These are phyloP conservation scores for Panurus biarmicus DNA, from an alignment of 2,113 vertebrate species.

Conservation along the genomic window DNA sequence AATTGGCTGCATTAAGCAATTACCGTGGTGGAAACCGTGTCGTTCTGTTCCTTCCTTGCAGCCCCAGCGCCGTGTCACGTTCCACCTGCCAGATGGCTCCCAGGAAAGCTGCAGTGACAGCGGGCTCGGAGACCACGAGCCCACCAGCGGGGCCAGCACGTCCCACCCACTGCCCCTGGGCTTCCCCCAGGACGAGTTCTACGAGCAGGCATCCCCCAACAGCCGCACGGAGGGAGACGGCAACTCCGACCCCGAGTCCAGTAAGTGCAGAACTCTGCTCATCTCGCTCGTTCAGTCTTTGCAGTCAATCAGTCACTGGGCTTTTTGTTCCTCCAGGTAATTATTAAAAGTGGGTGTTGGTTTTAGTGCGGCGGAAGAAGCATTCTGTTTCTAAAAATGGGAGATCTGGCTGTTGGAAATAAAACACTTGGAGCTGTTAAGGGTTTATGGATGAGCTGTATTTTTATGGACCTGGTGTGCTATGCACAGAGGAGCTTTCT, in stretches of 20 bases:
- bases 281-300: neutral
- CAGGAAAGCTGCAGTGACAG: slow-evolving; percentile 93
- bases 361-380: neutral
- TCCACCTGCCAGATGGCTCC: slow-evolving; percentile 93
- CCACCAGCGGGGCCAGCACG: slow-evolving; percentile 70
- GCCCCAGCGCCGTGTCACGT: slow-evolving; percentile 92
- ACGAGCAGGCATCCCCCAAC: slow-evolving; percentile 86
- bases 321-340: neutral
- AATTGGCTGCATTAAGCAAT: slow-evolving; percentile 33
- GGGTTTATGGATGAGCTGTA: neutral
- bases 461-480: neutral
- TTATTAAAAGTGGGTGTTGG: fast-evolving
- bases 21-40: slow-evolving; percentile 52
- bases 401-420: neutral
- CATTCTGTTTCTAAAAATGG: neutral
- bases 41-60: slow-evolving; percentile 67
- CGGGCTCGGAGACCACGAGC: slow-evolving; percentile 84
- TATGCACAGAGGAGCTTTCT: neutral
- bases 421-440: neutral
- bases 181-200: slow-evolving; percentile 89
- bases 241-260: slow-evolving; percentile 97
- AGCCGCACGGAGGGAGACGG: slow-evolving; percentile 96
- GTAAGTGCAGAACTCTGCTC: slow-evolving; percentile 74
- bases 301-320: neutral
- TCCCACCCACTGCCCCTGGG: slow-evolving; percentile 83